Conservation (phyloP, 2,113 vertebrate genomes). For the Speoplatyrhinus poulsoni region DNA sequence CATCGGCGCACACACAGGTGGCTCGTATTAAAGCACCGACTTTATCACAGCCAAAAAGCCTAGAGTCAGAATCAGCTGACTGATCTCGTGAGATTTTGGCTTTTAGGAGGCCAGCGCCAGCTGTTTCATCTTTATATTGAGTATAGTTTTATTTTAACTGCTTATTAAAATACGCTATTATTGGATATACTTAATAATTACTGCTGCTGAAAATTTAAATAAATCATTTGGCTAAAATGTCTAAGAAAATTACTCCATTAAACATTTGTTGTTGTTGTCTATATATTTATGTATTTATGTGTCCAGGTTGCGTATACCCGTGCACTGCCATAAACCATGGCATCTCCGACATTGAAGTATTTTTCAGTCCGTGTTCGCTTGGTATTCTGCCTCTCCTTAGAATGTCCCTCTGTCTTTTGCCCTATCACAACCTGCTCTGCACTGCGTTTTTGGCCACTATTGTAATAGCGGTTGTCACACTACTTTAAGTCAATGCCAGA, state of each 20-base stretch:
- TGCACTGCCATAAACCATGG: conserved; percentile 13
- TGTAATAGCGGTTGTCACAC: conserved; percentile 67
- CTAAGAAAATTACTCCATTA: neutral
- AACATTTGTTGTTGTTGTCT: too few relatives aligned
- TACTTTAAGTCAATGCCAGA: conserved; percentile 58
- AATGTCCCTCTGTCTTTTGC: conserved; percentile 34
- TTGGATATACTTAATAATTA: neutral
- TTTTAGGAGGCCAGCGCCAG: neutral
- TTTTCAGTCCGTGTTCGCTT: conserved; percentile 22
- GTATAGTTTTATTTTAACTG: too few relatives aligned
- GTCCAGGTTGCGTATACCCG: conserved; percentile 11
- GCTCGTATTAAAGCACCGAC: conserved; percentile 60
- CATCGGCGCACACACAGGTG: conserved; percentile 56
- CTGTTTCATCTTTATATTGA: too few relatives aligned
- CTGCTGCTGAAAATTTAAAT: neutral
- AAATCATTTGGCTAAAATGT: neutral
- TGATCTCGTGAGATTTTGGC: conserved; percentile 28
- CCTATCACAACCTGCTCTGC: conserved; percentile 53
- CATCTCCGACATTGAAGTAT: conserved; percentile 35
- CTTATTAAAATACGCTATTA: too few relatives aligned
- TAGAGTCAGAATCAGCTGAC: conserved; percentile 61
- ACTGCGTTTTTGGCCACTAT: conserved; percentile 60
- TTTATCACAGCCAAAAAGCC: conserved; percentile 40
- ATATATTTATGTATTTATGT: neutral
- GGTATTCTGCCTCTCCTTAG: conserved; percentile 33